Evolutionary conservation across 2,113 vertebrate species (phyloP).

Genomic region (Corynorhinus townsendii): DNA sequence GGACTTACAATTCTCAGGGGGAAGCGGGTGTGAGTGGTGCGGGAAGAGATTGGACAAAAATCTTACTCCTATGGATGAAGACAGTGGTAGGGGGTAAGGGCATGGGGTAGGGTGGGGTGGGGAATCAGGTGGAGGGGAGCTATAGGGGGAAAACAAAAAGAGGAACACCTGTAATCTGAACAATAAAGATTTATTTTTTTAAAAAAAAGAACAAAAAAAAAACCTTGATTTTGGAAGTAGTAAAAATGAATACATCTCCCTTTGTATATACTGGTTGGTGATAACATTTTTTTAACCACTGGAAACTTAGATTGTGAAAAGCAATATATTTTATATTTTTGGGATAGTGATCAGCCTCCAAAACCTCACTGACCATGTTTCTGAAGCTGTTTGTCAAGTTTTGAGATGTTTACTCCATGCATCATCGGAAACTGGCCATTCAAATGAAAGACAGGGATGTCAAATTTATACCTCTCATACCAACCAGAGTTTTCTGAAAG

Average conservation of each 20-base stretch:
- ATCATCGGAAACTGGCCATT: slow-evolving; percentile 91
- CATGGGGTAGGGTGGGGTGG: too few relatives aligned
- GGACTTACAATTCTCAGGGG: too few relatives aligned
- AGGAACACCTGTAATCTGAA: too few relatives aligned
- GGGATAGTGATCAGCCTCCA: not conserved
- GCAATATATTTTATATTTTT: not conserved
- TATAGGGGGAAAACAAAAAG: too few relatives aligned
- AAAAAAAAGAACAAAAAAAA: too few relatives aligned
- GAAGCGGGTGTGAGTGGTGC: too few relatives aligned
- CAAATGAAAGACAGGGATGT: slow-evolving; percentile 90
- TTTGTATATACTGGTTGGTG: not conserved
- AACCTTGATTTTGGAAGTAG: not conserved
- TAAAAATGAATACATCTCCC: not conserved
- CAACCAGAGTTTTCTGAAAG: slow-evolving; percentile 77
- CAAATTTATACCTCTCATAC: slow-evolving; percentile 82
- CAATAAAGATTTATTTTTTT: too few relatives aligned
- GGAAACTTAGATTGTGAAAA: not conserved
- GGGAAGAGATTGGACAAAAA: too few relatives aligned
- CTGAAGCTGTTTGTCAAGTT: slow-evolving; percentile 81
- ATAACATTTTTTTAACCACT: not conserved
- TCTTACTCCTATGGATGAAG: too few relatives aligned
- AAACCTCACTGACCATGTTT: slow-evolving; percentile 75
- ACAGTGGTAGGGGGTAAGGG: too few relatives aligned
- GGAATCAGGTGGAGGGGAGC: too few relatives aligned
- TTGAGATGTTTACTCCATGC: slow-evolving; percentile 82